These are phyloP conservation scores for Zoanthus sociatus DNA, from an alignment of 92 coral and sea anemone genomes.

Conservation along the genomic window DNA sequence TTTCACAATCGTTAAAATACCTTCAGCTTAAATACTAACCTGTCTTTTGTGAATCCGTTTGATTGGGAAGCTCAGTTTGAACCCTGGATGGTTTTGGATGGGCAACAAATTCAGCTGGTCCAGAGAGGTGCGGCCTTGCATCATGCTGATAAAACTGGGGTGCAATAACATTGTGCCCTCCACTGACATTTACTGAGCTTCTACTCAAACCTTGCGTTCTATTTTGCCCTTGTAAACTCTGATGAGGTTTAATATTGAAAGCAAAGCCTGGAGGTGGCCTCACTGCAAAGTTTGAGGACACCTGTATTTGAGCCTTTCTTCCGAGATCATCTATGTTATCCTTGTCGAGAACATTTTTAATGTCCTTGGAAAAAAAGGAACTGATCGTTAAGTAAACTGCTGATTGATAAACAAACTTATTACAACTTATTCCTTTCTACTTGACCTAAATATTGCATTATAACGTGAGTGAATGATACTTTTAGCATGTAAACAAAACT, in stretches of 20 bases:
- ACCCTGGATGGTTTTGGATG: not conserved
- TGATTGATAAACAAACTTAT: too few species aligned
- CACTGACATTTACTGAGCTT: not conserved
- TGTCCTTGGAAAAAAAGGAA: slow-evolving; percentile 9
- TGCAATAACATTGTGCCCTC: not conserved
- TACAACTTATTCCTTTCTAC: too few species aligned
- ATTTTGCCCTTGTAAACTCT: not conserved
- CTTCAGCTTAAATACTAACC: not conserved
- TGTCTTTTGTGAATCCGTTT: not conserved
- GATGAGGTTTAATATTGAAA: not conserved
- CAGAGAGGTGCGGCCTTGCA: slow-evolving; percentile 16
- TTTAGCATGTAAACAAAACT: too few species aligned
- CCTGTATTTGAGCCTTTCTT: not conserved
- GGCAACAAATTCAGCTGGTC: slow-evolving; percentile 16
- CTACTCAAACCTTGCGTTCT: not conserved
- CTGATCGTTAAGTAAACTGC: too few species aligned
- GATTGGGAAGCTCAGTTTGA: not conserved
- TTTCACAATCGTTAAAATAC: not conserved
- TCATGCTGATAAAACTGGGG: not conserved
- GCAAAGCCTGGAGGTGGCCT: slow-evolving; percentile 34
- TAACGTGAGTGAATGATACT: too few species aligned
- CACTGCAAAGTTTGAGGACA: not conserved
- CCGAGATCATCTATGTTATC: not conserved
- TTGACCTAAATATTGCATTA: too few species aligned
- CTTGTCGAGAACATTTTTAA: not conserved